Conservation (phyloP, 2,888 invertebrate genomes). For the Odontocerum albicorne region DNA sequence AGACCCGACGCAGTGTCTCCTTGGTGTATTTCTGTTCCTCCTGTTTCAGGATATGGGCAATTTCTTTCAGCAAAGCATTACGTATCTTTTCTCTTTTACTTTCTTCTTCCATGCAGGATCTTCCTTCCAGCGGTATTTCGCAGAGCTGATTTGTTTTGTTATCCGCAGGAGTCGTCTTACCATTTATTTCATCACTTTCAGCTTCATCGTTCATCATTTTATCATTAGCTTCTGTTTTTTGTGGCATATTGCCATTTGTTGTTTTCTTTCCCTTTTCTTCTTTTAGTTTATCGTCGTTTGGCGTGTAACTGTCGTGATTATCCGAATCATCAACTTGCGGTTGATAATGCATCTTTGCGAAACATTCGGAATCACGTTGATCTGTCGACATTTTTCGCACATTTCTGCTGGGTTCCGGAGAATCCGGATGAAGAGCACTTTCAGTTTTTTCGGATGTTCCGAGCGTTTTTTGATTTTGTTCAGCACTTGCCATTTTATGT, state of each 20-base stretch:
- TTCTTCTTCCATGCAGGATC: slow-evolving; percentile 73
- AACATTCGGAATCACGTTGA: not conserved
- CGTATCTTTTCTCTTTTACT: slow-evolving; percentile 64
- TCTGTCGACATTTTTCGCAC: not conserved
- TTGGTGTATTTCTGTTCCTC: slow-evolving; percentile 63
- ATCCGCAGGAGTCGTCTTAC: slow-evolving; percentile 38
- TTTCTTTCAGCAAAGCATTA: slow-evolving; percentile 63
- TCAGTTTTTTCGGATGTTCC: no score
- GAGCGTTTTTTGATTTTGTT: slow-evolving; percentile 4
- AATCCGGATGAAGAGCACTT: no score
- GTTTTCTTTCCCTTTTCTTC: slow-evolving; percentile 1
- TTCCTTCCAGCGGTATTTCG: slow-evolving; percentile 51
- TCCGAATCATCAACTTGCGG: slow-evolving; percentile 7
- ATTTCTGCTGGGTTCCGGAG: not conserved
- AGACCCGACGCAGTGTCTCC: slow-evolving; percentile 65
- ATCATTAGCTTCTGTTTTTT: not conserved
- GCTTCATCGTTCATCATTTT: not conserved
- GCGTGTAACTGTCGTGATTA: no score
- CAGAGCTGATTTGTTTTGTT: no score
- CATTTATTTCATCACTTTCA: not conserved
- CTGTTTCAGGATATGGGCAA: slow-evolving; percentile 64
- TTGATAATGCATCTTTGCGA: slow-evolving; percentile 7
- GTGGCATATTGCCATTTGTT: not conserved
- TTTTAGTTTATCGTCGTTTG: no score
- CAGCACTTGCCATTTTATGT: slow-evolving; percentile 14